phyloP scores from a whole-genome alignment of 2,113 vertebrate species.

The Capricornis sumatraensis region DNA sequence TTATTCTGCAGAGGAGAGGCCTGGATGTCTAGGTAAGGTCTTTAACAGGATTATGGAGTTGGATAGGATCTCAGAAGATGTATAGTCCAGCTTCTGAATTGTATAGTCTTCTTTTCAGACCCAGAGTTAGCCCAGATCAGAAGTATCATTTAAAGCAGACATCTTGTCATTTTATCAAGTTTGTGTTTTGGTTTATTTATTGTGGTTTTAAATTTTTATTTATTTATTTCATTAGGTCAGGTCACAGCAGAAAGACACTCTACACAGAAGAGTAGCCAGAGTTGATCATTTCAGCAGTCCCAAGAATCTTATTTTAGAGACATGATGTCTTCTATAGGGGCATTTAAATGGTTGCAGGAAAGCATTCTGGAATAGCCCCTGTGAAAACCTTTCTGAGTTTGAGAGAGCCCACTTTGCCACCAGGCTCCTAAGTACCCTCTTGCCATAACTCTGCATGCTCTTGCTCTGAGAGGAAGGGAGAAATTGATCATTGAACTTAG shows the following conservation, averaged over 20 bases:
- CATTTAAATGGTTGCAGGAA: background rate
- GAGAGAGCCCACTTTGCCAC: background rate
- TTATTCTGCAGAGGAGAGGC: background rate
- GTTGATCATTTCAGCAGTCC: constrained; percentile 16
- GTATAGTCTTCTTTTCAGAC: background rate
- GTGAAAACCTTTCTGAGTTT: background rate
- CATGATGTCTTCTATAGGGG: background rate
- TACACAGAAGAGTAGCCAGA: background rate
- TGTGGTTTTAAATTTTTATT: background rate
- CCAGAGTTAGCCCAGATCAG: background rate
- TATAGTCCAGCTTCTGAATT: background rate
- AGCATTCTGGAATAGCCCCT: background rate
- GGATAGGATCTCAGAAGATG: background rate
- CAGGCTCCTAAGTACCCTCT: background rate
- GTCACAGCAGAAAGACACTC: background rate
- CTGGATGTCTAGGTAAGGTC: background rate
- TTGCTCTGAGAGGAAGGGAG: background rate
- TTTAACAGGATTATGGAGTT: background rate
- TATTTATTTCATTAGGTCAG: background rate
- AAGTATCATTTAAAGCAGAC: background rate
- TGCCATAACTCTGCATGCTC: background rate
- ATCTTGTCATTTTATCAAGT: background rate
- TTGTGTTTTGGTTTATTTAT: constrained; percentile 9
- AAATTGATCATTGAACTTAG: background rate
- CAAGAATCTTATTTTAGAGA: constrained; percentile 17